Conservation (phyloP, 2,113 vertebrate species). For the Podiceps cristatus region DNA sequence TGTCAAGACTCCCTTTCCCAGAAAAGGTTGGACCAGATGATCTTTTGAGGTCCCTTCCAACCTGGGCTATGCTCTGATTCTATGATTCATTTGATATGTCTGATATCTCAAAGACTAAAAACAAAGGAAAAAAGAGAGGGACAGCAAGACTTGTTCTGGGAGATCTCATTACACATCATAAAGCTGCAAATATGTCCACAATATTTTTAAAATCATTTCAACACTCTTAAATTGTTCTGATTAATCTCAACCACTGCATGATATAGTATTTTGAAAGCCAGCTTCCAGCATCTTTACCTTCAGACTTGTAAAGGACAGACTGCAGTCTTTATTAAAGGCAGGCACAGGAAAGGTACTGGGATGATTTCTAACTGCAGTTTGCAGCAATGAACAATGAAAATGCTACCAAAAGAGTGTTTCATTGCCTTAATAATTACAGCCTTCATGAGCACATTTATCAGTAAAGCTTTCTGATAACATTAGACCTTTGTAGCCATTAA, state of each 20-base stretch:
- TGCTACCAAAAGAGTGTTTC: not conserved
- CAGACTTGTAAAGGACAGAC: not conserved
- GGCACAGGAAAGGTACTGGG: not conserved
- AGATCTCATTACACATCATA: not conserved
- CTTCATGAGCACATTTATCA: not conserved
- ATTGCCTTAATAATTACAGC: not conserved
- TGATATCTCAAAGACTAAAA: not conserved
- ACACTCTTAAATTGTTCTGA: not conserved
- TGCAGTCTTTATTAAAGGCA: not conserved
- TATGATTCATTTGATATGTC: not conserved
- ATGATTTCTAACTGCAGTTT: not conserved
- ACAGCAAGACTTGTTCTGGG: not conserved
- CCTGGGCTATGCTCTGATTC: not conserved
- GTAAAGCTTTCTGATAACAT: not conserved
- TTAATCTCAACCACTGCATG: not conserved
- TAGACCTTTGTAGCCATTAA: not conserved
- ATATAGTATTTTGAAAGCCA: not conserved
- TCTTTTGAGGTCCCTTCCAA: not conserved
- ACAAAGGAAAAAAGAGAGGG: not conserved
- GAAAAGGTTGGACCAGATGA: not conserved
- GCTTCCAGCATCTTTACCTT: not conserved
- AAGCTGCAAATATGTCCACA: not conserved
- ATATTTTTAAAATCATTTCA: not conserved
- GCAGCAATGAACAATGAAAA: not conserved
- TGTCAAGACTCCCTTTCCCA: not conserved